phyloP scores from a whole-genome alignment of 2,113 vertebrate genomes.

The Fregetta grallaria region DNA sequence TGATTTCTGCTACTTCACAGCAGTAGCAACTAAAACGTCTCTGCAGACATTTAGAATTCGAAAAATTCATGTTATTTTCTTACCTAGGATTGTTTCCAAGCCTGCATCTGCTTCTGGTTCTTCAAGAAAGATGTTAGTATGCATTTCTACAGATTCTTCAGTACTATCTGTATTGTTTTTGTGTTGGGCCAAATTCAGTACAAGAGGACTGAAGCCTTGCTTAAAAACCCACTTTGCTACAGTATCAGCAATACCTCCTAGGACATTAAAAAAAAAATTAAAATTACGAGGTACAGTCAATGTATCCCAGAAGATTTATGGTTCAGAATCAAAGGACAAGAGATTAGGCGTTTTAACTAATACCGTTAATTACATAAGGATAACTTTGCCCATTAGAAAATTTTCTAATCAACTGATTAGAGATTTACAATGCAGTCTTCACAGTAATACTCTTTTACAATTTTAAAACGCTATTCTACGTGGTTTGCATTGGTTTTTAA shows the following conservation, averaged over 20 bases:
- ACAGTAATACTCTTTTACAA: not conserved
- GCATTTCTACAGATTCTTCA: slow-evolving; percentile 46
- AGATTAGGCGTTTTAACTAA: not conserved
- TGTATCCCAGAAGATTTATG: not conserved
- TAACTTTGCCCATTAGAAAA: not conserved
- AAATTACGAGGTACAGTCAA: not conserved
- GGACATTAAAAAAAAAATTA: not conserved
- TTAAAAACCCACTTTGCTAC: slow-evolving; percentile 96
- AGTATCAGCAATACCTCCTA: slow-evolving; percentile 91
- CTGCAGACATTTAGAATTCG: not conserved
- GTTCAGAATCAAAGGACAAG: not conserved
- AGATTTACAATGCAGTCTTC: not conserved
- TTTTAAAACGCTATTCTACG: not conserved
- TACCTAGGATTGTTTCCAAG: slow-evolving; percentile 71
- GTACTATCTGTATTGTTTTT: slow-evolving; percentile 48
- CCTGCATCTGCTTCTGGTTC: slow-evolving; percentile 36
- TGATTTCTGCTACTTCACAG: not conserved
- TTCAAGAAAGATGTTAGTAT: not conserved
- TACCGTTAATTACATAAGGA: not conserved
- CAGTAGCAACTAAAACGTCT: not conserved
- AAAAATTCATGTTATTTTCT: not conserved
- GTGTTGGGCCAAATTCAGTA: slow-evolving; percentile 76
- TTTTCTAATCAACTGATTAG: not conserved
- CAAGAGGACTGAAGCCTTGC: slow-evolving; percentile 80
- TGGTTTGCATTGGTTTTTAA: not conserved